A percentile compares a stretch with the other conserved stretches of the same genome.
Conservation (phyloP, 2,888 invertebrate species). For the Thecocarcelia acutangulata region DNA sequence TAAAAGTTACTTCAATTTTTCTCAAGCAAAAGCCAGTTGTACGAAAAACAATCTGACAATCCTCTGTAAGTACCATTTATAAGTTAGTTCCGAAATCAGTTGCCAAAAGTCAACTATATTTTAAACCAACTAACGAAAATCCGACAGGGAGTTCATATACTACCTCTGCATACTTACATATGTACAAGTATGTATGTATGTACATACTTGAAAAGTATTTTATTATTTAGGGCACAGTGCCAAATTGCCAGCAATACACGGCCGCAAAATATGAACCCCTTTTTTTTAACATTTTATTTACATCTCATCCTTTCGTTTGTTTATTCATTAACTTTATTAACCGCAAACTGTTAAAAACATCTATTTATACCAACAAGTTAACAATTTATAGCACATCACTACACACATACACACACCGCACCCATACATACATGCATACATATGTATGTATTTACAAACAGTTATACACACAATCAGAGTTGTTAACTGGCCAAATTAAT, state of each 20-base stretch:
- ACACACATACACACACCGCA: not conserved
- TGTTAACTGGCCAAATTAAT: conserved; percentile 13
- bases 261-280: conserved; percentile 41
- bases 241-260: not conserved
- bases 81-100: no score
- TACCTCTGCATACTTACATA: no score
- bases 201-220: not conserved
- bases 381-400: conserved; percentile 5
- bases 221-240: conserved; percentile 48
- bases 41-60: no score
- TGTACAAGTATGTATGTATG: not conserved
- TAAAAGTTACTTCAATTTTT: no score
- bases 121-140: no score
- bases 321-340: conserved; percentile 52
- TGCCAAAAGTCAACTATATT: no score
- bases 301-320: conserved; percentile 1
- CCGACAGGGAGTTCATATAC: no score
- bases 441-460: no score
- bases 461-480: not conserved
- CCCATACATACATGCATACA: no score
- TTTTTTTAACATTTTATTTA: not conserved
- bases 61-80: no score
- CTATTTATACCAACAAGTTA: not conserved
- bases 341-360: conserved; percentile 29
- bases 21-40: no score